Base-by-base conservation (phyloP, 2,797 vertebrate genomes). In the Lepilemur septentrionalis region DNA sequence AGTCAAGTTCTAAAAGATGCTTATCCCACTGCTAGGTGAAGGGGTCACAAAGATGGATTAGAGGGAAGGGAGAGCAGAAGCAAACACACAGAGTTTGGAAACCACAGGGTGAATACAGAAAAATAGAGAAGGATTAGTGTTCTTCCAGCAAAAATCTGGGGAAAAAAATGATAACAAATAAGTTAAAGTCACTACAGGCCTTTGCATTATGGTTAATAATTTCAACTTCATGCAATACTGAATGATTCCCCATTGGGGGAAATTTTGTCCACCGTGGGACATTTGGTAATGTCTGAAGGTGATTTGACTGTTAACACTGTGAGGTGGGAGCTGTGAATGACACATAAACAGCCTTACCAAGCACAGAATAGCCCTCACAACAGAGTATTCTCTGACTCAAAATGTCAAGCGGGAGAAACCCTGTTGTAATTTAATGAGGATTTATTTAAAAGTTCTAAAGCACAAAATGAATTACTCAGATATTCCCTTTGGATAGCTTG, bases 381-480 rank as follows among this genome's bases (percentile, higher is more conserved):
- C 20, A 89, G 23, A 81, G 4, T 41, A n/a, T 5, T 25, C 38
- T 55, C 52, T 86, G 17, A 30, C 11, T 2, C 12, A 6, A 86
- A 70, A 63, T 17, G 4, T 67, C 43, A 48, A 63, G 1, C 4
- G 69, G 25, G 22, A 67, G n/a, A 91, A 75, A 30, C 4, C 7
- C 14, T 70, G 13, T 13, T 52, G 5, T 50, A 50, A 23, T 5
- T 70, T 32, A 55, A 18, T 78, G 28, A 7, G 2, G 52, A 89
- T 63, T 79, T 18, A 84, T 28, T 55, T 70, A 46, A 86, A 32
- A 70, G 10, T 55, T 84, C 22, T 69, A 72, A 93, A 88, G 30
- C 1, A 17, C 10, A 20, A 5, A 41, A 20, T n/a, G 7, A 92
- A 23, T 7, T 85, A 38, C 32, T 50, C 48, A 57, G 7, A 30